phyloP scores from a whole-genome alignment of 2,797 vertebrate genomes.

The Argya squamiceps region DNA sequence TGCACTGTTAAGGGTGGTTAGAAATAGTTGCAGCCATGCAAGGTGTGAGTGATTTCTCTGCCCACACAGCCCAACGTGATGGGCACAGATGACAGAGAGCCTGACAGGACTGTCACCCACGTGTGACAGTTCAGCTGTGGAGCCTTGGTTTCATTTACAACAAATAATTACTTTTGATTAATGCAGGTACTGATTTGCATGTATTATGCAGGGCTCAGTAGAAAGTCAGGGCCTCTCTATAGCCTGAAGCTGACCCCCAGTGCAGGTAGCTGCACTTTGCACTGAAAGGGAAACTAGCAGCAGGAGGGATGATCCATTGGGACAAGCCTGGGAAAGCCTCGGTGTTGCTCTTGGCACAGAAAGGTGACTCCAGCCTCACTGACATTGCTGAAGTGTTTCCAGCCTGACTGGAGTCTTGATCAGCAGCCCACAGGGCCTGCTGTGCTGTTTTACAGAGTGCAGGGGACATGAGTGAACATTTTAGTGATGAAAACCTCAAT shows the following conservation, averaged over 20 bases:
- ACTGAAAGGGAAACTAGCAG: background rate
- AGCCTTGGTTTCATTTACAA: background rate
- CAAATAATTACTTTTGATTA: background rate
- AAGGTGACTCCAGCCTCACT: background rate
- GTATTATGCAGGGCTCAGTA: background rate
- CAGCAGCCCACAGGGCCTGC: background rate
- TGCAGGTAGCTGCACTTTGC: rapidly evolving
- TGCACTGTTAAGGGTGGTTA: background rate
- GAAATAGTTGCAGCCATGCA: background rate
- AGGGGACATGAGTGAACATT: background rate
- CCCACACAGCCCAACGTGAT: rapidly evolving
- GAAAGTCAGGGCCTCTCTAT: background rate
- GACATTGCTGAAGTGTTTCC: background rate
- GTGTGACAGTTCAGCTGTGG: background rate
- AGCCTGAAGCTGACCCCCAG: background rate
- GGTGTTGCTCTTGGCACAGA: rapidly evolving
- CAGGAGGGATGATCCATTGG: rapidly evolving
- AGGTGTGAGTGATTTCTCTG: background rate
- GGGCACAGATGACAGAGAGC: background rate
- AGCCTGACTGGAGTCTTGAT: too few species aligned
- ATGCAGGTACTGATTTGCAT: background rate
- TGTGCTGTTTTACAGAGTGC: background rate
- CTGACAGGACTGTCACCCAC: background rate
- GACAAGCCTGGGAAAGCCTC: background rate
- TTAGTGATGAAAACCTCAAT: background rate